A percentile compares a stretch with the other conserved stretches of the same genome.
phyloP scores from a whole-genome alignment of 1,140 invertebrate species.

The Zaprionus davidi region DNA sequence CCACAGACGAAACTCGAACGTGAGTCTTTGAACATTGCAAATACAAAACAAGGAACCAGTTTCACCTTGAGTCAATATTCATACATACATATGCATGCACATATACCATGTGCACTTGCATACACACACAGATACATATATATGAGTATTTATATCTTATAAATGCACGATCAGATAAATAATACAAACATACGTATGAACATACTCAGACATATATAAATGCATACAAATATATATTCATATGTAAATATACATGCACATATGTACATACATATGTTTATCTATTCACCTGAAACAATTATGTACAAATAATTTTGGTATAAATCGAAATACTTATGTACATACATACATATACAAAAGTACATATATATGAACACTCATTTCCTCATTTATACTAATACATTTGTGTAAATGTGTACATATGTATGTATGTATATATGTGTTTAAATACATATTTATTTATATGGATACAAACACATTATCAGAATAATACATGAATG shows the following conservation, averaged over 20 bases:
- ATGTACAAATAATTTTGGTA: background rate
- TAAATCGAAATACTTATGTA: background rate
- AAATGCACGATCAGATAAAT: conserved; percentile 3
- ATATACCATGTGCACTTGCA: conserved; percentile 19
- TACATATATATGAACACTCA: background rate
- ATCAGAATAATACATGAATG: background rate
- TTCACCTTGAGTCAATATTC: conserved; percentile 77
- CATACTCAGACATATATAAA: conserved; percentile 1
- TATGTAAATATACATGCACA: conserved; percentile 10
- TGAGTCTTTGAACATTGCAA: conserved; percentile 80
- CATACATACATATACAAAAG: background rate
- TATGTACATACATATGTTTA: conserved; percentile 4
- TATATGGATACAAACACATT: background rate
- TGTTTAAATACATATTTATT: background rate
- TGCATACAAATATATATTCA: conserved; percentile 3
- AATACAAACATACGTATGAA: background rate
- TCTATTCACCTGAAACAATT: background rate
- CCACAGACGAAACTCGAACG: conserved; percentile 75
- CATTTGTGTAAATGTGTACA: background rate
- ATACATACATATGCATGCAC: conserved; percentile 21
- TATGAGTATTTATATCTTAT: background rate
- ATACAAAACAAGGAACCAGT: conserved; percentile 80
- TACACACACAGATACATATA: conserved; percentile 13
- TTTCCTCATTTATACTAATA: conserved; percentile 1
- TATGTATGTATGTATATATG: background rate